Conservation (phyloP, 2,797 vertebrate species). For the Centropyge bicolor region DNA sequence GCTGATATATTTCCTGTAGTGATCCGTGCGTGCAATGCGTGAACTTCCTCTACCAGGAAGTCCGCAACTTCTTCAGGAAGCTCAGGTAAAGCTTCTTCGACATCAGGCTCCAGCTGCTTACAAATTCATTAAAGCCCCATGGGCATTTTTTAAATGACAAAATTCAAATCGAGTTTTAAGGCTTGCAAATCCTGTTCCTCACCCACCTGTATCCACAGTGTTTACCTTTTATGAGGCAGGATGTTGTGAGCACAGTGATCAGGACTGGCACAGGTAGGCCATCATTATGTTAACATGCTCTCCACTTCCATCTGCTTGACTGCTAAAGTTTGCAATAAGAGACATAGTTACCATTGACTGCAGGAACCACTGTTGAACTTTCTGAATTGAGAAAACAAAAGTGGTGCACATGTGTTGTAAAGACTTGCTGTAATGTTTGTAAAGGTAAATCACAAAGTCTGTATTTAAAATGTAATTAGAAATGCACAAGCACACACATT, state of each 20-base stretch:
- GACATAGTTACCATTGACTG: neutral
- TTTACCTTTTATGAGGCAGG: neutral
- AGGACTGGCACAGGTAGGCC: no score
- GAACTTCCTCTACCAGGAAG: no score
- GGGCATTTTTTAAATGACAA: no score
- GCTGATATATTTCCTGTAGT: no score
- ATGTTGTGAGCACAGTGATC: neutral
- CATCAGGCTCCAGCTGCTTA: neutral
- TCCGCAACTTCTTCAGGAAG: neutral
- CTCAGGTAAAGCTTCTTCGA: neutral
- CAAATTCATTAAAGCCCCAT: neutral
- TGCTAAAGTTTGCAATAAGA: neutral
- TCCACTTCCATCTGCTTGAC: neutral
- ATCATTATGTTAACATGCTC: neutral
- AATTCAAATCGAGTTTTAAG: neutral
- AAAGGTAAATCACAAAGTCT: neutral
- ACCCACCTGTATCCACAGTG: neutral
- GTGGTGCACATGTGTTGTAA: neutral
- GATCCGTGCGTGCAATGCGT: no score
- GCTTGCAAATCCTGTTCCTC: neutral
- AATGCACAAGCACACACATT: slow-evolving; percentile 42
- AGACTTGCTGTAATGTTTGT: neutral
- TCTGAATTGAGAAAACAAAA: neutral
- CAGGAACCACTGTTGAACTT: neutral
- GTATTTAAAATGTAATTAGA: neutral